These are phyloP conservation scores for Tipula vernalis DNA, from an alignment of 2,888 invertebrate species.

Conservation along the genomic window DNA sequence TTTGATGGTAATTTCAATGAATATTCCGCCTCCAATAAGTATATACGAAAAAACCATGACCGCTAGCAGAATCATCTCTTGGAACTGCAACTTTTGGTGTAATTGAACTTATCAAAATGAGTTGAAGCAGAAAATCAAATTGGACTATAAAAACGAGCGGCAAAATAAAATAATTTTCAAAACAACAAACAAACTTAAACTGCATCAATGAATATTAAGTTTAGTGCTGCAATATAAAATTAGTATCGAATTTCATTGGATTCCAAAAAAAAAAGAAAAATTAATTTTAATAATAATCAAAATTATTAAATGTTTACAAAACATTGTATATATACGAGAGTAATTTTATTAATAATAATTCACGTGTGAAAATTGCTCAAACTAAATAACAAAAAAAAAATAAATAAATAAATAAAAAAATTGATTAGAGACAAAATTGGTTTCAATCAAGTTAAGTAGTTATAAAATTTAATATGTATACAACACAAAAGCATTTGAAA, in stretches of 20 bases:
- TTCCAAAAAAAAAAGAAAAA: background rate
- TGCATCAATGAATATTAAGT: background rate
- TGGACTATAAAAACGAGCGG: background rate
- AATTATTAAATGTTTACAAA: background rate
- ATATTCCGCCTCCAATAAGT: background rate
- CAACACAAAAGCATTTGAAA: background rate
- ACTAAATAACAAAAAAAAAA: background rate
- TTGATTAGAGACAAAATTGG: background rate
- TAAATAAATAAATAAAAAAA: background rate
- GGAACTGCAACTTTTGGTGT: background rate
- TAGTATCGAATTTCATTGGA: background rate
- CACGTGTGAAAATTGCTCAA: background rate
- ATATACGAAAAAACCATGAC: background rate
- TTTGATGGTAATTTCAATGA: too few relatives aligned
- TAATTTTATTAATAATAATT: background rate
- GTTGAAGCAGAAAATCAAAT: background rate
- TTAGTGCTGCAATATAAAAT: background rate
- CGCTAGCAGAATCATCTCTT: background rate
- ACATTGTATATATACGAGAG: background rate
- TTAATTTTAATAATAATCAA: background rate
- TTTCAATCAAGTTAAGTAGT: background rate
- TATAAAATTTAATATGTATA: background rate
- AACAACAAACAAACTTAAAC: background rate
- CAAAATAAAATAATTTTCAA: background rate
- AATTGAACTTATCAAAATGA: background rate